These are phyloP conservation scores for Lontra canadensis DNA, from an alignment of 2,113 vertebrate genomes.

Conservation along the genomic window DNA sequence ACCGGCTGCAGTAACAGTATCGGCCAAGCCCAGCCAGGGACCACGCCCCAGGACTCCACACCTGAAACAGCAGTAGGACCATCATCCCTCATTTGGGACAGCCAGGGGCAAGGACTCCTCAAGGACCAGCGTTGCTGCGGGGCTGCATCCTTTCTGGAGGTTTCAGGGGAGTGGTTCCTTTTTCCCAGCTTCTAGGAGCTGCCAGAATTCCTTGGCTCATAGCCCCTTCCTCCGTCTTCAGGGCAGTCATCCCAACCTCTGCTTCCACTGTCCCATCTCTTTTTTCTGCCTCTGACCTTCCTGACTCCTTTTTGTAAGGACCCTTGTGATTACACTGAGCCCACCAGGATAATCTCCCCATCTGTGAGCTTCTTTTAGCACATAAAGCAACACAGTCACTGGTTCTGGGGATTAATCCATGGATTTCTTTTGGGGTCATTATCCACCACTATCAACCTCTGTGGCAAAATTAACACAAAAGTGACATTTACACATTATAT, in stretches of 20 bases:
- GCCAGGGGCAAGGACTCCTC: background rate
- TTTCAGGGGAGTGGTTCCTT: background rate
- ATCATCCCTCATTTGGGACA: background rate
- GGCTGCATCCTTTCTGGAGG: background rate
- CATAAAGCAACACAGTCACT: background rate
- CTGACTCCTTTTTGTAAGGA: background rate
- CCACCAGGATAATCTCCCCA: background rate
- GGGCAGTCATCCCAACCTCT: background rate
- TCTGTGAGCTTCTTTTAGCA: background rate
- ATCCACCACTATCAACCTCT: background rate
- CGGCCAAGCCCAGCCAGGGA: background rate
- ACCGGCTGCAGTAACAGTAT: background rate
- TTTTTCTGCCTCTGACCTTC: constrained; percentile 7
- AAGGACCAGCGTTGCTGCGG: background rate
- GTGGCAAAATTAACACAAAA: background rate
- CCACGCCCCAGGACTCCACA: background rate
- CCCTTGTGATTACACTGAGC: background rate
- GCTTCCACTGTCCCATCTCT: background rate
- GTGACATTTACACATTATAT: background rate
- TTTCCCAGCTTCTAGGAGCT: background rate
- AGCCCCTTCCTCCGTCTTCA: background rate
- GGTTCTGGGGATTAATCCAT: background rate
- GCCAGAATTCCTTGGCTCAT: background rate
- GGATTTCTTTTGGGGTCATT: background rate
- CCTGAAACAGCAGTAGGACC: background rate